These are phyloP conservation scores for Cottus gobio DNA, from an alignment of 2,113 vertebrate species.

Conservation along the genomic window DNA sequence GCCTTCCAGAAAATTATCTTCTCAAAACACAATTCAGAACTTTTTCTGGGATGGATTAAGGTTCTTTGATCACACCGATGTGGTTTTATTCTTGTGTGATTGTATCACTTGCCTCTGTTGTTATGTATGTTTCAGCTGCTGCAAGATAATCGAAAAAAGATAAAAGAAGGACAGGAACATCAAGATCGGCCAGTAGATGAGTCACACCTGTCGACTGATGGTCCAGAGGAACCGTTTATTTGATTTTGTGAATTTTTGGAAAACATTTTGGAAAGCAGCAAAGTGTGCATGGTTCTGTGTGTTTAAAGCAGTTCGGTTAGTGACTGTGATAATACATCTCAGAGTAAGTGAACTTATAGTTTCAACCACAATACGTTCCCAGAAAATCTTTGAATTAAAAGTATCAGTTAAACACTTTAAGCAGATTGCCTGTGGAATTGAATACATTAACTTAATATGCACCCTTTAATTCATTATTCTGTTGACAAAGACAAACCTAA, in stretches of 20 bases:
- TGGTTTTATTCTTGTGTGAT: not conserved
- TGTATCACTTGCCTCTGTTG: not conserved
- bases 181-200: constrained; percentile 1
- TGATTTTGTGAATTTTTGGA: not conserved
- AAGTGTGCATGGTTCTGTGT: constrained; percentile 20
- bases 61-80: not conserved
- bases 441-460: not conserved
- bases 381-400: not conserved
- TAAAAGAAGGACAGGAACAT: not conserved
- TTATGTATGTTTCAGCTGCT: constrained; percentile 66
- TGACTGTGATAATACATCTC: not conserved
- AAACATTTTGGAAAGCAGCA: constrained; percentile 12
- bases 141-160: constrained; percentile 58
- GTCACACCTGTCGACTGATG: constrained; percentile 2
- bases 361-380: not conserved
- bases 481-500: not conserved
- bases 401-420: not conserved
- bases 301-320: not conserved
- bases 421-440: not conserved
- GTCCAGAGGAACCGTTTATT: constrained; percentile 27
- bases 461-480: constrained; percentile 5
- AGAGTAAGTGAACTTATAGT: not conserved
- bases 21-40: not conserved
- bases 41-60: not conserved
- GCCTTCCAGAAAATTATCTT: no score